Base-by-base conservation (phyloP, 2,113 vertebrate genomes). In the Glaucidium brasilianum region DNA sequence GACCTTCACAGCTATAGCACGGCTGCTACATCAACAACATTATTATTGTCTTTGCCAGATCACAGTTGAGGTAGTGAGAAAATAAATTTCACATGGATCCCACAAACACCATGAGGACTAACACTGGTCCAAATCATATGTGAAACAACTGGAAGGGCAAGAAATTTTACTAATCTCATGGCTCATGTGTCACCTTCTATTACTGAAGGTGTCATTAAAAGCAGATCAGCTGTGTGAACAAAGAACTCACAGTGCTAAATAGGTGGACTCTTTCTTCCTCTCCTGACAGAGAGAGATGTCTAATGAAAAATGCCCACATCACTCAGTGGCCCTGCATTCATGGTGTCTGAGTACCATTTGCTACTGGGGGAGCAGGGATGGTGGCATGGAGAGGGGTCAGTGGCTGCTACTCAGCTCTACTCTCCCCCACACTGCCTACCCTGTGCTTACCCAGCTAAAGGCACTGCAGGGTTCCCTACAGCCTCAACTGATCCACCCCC, bases 101-200 rank as follows among this genome's bases (percentile, higher is more conserved):
- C 71, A 82, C 18, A 89, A 75, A 20, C 3, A 2, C 43, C 13
- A 5, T 49, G 89, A 96, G 83, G 60, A 67, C 8, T 80, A 45
- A 41, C 30, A 26, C 62, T 58, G 43, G 9, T 88, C 26, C 35
- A 94, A 93, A 91, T 30, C 17, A 4, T 67, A 67, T 34, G 43
- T 49, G 58, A 92, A 96, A 72, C 52, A 81, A 85, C 26, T 52
- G 73, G 43, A 84, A 95, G 45, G 50, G 58, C 72, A 96, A 86
- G 41, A 81, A 92, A 94, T 77, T 72, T 15, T 26, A 59, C 68
- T 92, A 39, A 92, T 86, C 53, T 56, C 41, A 37, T 45, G 52
- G n/a, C 34, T 92, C 0, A 0, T 64, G 32, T 90, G 64, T 12
- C 64, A 63, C 41, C 12, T 91, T 85, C 9, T 0, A 4, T 95